These are phyloP conservation scores for Anadara kagoshimensis DNA, from an alignment of 1,140 invertebrate species.

Conservation along the genomic window DNA sequence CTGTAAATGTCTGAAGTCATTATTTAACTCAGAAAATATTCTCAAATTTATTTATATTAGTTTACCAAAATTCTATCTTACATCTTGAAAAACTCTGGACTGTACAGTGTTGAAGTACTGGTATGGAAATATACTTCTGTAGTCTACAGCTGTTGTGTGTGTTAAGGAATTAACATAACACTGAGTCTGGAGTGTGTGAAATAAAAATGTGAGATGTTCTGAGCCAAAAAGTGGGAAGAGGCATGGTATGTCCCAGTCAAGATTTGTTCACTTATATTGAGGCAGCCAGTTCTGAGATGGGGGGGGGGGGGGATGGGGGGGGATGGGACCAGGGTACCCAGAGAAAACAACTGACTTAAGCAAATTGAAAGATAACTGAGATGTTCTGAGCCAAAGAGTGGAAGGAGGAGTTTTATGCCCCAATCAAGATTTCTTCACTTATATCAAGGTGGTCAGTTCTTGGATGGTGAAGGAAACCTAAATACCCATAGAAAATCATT, in stretches of 20 bases:
- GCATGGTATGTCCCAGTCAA: not conserved
- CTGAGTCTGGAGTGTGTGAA: not conserved
- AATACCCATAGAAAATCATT: too few relatives aligned
- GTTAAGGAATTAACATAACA: not conserved
- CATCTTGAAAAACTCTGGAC: conserved; percentile 82
- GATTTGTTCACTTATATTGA: too few relatives aligned
- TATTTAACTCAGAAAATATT: not conserved
- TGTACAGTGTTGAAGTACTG: conserved; percentile 84
- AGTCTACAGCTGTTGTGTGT: conserved; percentile 72
- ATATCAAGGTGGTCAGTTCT: too few relatives aligned
- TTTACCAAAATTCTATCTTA: conserved; percentile 72
- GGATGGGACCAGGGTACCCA: not conserved
- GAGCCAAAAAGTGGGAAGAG: too few relatives aligned
- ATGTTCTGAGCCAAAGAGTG: too few relatives aligned
- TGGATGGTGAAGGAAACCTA: too few relatives aligned
- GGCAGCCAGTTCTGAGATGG: not conserved
- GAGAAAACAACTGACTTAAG: too few relatives aligned
- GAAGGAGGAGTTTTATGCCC: too few relatives aligned
- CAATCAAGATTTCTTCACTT: too few relatives aligned
- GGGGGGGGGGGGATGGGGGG: not conserved
- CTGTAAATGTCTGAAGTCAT: too few relatives aligned
- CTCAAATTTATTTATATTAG: not conserved
- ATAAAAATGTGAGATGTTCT: not conserved
- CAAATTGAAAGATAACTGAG: too few relatives aligned
- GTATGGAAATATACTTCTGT: conserved; percentile 79